Evolutionary conservation across 2,797 vertebrate genomes (phyloP).

Genomic region (Cyclopterus lumpus): DNA sequence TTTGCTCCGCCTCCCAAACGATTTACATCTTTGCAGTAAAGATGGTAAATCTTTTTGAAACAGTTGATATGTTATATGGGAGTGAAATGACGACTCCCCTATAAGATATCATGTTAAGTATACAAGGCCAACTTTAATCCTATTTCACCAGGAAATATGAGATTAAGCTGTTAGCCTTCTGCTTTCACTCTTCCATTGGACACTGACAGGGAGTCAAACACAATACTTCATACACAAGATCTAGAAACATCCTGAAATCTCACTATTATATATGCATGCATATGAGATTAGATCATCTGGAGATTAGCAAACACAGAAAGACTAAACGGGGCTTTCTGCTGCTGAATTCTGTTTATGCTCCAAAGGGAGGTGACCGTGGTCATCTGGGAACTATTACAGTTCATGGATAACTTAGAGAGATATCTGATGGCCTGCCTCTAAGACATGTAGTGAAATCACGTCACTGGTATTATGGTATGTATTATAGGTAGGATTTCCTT

Average conservation of each 20-base stretch:
- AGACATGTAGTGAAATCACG: no score
- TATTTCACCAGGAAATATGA: slow-evolving; percentile 82
- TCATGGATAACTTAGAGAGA: slow-evolving; percentile 19
- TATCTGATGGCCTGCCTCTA: slow-evolving; percentile 44
- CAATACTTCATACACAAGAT: slow-evolving; percentile 35
- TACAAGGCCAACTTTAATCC: slow-evolving; percentile 80
- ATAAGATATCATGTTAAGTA: slow-evolving; percentile 72
- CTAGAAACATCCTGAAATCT: slow-evolving; percentile 23
- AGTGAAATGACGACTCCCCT: slow-evolving; percentile 70
- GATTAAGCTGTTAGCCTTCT: slow-evolving; percentile 82
- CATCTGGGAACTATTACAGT: slow-evolving; percentile 50
- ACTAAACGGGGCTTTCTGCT: slow-evolving; percentile 22
- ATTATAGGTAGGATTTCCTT: not conserved
- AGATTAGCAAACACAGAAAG: slow-evolving; percentile 6
- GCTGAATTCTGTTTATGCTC: slow-evolving; percentile 24
- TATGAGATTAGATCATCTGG: not conserved
- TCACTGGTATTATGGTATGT: no score
- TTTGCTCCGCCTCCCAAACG: slow-evolving; percentile 50
- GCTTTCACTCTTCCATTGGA: slow-evolving; percentile 86
- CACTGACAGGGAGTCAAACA: slow-evolving; percentile 67
- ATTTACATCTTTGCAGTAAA: slow-evolving; percentile 75
- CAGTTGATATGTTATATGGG: slow-evolving; percentile 73
- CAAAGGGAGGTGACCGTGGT: not conserved
- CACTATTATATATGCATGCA: not conserved
- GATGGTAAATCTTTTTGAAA: slow-evolving; percentile 62